phyloP scores from a whole-genome alignment of 2,113 vertebrate species.

The Chionomys nivalis region DNA sequence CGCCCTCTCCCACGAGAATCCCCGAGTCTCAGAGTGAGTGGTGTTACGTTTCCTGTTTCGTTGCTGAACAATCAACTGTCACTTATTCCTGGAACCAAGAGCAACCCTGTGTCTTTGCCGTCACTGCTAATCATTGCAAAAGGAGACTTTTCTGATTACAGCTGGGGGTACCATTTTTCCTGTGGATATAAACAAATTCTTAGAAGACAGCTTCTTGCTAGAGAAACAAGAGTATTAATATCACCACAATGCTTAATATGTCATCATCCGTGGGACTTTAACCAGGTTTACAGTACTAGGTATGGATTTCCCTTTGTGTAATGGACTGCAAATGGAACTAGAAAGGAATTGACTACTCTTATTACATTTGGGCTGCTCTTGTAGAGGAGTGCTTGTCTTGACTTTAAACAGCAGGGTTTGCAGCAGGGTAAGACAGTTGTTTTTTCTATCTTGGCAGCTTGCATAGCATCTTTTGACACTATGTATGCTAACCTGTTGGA shows the following conservation, averaged over 20 bases:
- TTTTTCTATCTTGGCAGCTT: neutral
- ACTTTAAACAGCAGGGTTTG: no score
- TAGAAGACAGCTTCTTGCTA: neutral
- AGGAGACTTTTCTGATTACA: neutral
- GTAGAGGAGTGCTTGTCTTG: neutral
- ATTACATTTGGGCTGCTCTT: neutral
- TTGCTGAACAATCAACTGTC: neutral
- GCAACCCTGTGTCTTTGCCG: neutral
- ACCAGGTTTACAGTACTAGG: neutral
- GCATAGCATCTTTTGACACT: neutral
- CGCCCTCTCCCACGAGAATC: no score
- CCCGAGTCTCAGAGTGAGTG: neutral
- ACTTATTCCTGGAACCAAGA: neutral
- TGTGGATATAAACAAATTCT: neutral
- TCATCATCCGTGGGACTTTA: neutral
- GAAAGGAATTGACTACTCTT: neutral
- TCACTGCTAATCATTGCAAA: neutral
- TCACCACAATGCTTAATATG: neutral
- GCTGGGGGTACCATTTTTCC: neutral
- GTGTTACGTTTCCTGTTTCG: neutral
- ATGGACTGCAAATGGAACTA: neutral
- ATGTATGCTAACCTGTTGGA: neutral
- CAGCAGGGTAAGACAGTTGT: neutral
- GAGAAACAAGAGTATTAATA: neutral
- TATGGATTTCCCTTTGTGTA: neutral